Evolutionary conservation across 1,140 invertebrate genomes (phyloP), one percentile per base, ranked within the genome.

Genomic region (Theocolax elegans): DNA sequence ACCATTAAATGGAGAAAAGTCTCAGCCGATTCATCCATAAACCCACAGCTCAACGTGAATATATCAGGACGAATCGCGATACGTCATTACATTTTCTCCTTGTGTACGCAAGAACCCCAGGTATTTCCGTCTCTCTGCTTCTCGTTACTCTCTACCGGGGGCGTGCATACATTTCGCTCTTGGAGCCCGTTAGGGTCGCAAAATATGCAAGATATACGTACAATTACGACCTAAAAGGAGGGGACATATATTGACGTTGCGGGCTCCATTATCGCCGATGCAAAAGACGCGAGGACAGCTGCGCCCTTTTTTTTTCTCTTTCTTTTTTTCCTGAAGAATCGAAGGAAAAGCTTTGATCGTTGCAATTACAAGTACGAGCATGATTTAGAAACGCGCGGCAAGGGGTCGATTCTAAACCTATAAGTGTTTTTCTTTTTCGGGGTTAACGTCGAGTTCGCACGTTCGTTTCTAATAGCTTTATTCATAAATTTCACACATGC

Each of bases 321-420:
- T 23, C 10, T 35, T 48, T 48, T 12, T 3, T 44, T 29, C 58
- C 8, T 8, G 31, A 38, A 12, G 13, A 19, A 23, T 23, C 6
- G 27, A 31, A 19, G 27, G 27, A 62, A 49, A 49, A 63, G 44
- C 49, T 17, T 6, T 38, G 23, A 8, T 42, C n/a, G 38, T 2
- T 13, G 46, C 44, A 49, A 63, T 48, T 49, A 49, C 2, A 31
- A 63, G 44, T 48, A 21, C 44, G 44, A 21, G 17, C 21, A 49
- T 35, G 44, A 31, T 15, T 49, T 13, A n/a, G 44, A 63, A 49
- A 49, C 35, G 44, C 60, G 3, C 60, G 42, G 60, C 44, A 49
- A 63, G 60, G 60, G 60, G 60, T 63, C 60, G n/a, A n/a, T 27
- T 15, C 40, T 19, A 46, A 13, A 7, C n/a, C 25, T n/a, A 35